phyloP scores from a whole-genome alignment of 2,113 vertebrate genomes.

The Leptosomus discolor region DNA sequence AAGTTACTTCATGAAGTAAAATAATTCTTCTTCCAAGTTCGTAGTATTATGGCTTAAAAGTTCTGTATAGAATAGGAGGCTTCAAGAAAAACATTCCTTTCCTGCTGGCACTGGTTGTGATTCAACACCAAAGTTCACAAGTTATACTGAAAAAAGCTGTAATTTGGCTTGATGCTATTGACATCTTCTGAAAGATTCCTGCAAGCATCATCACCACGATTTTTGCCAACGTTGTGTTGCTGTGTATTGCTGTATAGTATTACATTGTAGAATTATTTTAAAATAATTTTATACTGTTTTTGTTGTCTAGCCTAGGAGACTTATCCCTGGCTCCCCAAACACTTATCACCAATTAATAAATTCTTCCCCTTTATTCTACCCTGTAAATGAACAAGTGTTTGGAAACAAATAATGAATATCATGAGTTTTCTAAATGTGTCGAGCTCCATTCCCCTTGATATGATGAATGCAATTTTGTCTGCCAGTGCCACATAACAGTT shows the following conservation, averaged over 20 bases:
- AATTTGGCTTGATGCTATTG: neutral
- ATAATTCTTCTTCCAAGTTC: neutral
- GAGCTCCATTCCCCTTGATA: neutral
- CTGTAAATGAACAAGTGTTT: neutral
- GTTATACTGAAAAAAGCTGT: neutral
- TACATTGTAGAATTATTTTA: neutral
- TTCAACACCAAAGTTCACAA: neutral
- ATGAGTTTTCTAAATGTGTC: neutral
- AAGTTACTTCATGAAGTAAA: neutral
- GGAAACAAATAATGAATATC: neutral
- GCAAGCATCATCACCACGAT: neutral
- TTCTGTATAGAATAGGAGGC: neutral
- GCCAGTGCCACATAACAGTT: neutral
- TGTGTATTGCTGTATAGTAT: neutral
- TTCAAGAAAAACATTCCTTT: neutral
- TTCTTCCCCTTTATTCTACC: neutral
- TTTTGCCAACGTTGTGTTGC: neutral
- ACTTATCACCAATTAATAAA: neutral
- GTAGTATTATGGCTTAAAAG: neutral
- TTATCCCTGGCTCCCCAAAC: neutral
- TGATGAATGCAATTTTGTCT: neutral
- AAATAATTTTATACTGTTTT: neutral
- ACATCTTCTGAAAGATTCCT: neutral
- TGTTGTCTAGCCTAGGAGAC: neutral
- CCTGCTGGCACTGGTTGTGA: neutral